Conservation (phyloP, 2,888 invertebrate genomes). For the Byasa hedistus region DNA sequence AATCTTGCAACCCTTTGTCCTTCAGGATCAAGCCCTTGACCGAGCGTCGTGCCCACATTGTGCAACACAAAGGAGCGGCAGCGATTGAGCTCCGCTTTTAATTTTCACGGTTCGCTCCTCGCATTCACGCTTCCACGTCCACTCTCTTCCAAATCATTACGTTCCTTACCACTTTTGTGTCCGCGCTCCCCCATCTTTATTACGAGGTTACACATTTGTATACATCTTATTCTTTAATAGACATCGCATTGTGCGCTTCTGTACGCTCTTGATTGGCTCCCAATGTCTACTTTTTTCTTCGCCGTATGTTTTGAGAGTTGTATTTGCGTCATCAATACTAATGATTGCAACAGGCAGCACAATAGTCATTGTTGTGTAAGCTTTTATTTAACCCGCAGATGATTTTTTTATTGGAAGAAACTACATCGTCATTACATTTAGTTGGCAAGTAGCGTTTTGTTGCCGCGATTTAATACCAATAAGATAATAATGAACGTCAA, state of each 20-base stretch:
- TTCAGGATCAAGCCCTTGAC: conserved; percentile 73
- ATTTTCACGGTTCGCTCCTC: conserved; percentile 74
- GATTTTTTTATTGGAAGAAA: conserved; percentile 55
- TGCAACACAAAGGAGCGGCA: conserved; percentile 68
- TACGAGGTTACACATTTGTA: conserved; percentile 60
- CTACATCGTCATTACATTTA: conserved; percentile 76
- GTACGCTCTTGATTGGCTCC: conserved; percentile 70
- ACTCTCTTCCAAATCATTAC: conserved; percentile 79
- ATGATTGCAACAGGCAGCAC: conserved; percentile 74
- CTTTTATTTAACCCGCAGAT: conserved; percentile 47
- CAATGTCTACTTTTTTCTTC: conserved; percentile 53
- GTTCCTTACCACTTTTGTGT: conserved; percentile 69
- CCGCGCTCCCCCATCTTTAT: conserved; percentile 59
- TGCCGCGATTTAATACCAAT: conserved; percentile 62
- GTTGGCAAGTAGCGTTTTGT: conserved; percentile 61
- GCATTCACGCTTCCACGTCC: conserved; percentile 67
- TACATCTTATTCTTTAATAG: conserved; percentile 57
- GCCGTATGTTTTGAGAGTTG: conserved; percentile 59
- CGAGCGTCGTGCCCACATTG: conserved; percentile 62
- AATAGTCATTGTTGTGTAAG: conserved; percentile 72
- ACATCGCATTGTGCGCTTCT: conserved; percentile 47
- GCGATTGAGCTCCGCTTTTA: conserved; percentile 71
- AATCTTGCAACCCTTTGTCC: conserved; percentile 63
- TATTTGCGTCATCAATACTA: conserved; percentile 79
- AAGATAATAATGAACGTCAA: conserved; percentile 53